Evolutionary conservation across 1,140 invertebrate species (phyloP), one percentile per base, ranked within the genome.

Genomic region (Drosophila bocki): DNA sequence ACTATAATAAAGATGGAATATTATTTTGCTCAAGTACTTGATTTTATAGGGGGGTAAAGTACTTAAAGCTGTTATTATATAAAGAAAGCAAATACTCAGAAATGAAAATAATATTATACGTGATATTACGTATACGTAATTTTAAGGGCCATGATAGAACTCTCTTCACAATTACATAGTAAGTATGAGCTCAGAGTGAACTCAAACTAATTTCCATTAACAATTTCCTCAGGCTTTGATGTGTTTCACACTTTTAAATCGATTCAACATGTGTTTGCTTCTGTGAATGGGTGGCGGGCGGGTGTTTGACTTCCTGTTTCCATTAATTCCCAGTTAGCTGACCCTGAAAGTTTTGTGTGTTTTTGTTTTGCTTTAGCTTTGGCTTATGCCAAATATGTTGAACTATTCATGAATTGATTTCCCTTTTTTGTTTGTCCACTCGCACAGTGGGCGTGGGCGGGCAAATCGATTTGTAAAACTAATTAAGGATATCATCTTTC

Each of bases 401-500:
- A 76, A 65, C 70, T 63, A 75, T 75, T 63, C 57, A 56, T 75
- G 69, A 62, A 75, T 62, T 41, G 47, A 45, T 72, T 74, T 72
- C 32, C 70, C 56, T 9, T 17, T 70, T 51, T 53, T 72, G 33
- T 29, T 37, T 39, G 13, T 29, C 26, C 26, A 13, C 17, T 29
- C 26, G 54, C 37, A 44, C 35, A n/a, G 61, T 65, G 61, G 64
- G 33, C 2, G 64, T 13, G 64, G 39, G n/a, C 32, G 59, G 33
- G 26, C 33, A n/a, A 75, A 65, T 57, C 74, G 75, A 76, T 76
- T 77, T 56, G 75, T 48, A 61, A 67, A 77, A 77, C 74, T 77
- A 77, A 77, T 77, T 77, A 77, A 69, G 54, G 74, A 77, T 69
- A 77, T 61, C 63, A 58, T 68, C 41, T 59, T 71, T 72, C 45